These are phyloP conservation scores for Amphimedon queenslandica DNA, from an alignment of 37 sponge, comb jelly and placozoan genomes.

Conservation along the genomic window DNA sequence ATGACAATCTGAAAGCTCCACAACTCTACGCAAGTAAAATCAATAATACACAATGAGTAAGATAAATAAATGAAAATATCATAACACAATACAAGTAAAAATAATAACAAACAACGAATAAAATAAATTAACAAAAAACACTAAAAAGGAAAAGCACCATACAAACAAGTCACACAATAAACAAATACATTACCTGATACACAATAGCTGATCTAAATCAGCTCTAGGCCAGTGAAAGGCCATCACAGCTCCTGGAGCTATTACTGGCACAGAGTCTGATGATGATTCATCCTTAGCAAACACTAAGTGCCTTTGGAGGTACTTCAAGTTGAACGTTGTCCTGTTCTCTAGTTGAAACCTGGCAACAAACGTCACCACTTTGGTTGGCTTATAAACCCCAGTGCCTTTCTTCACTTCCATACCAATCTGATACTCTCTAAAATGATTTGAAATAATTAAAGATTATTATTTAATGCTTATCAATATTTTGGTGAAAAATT, in stretches of 20 bases:
- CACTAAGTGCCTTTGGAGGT: constrained; percentile 64
- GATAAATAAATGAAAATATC: no score
- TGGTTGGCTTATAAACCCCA: constrained; percentile 43
- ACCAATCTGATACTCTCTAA: constrained; percentile 80
- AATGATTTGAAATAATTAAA: neutral
- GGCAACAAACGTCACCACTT: constrained; percentile 78
- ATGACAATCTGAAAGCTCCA: constrained; percentile 69
- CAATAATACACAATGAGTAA: no score
- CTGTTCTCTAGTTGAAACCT: constrained; percentile 80
- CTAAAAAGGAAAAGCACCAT: neutral
- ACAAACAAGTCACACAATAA: neutral
- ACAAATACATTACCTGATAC: constrained; percentile 48
- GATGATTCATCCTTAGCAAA: constrained; percentile 19
- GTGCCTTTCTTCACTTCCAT: constrained; percentile 61
- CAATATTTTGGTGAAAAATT: neutral
- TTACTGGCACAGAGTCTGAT: constrained; percentile 9
- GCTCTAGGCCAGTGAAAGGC: constrained; percentile 90
- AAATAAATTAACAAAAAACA: neutral
- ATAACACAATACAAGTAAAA: constrained; percentile 4
- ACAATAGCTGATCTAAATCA: constrained; percentile 86
- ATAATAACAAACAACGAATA: no score
- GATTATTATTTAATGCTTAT: no score
- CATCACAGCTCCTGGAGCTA: constrained; percentile 65
- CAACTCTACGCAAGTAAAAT: constrained; percentile 24
- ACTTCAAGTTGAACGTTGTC: constrained; percentile 62